Percentiles rank a stretch among this genome's conserved stretches.
phyloP scores from a whole-genome alignment of 2,797 vertebrate species.

The Lepus townsendii region DNA sequence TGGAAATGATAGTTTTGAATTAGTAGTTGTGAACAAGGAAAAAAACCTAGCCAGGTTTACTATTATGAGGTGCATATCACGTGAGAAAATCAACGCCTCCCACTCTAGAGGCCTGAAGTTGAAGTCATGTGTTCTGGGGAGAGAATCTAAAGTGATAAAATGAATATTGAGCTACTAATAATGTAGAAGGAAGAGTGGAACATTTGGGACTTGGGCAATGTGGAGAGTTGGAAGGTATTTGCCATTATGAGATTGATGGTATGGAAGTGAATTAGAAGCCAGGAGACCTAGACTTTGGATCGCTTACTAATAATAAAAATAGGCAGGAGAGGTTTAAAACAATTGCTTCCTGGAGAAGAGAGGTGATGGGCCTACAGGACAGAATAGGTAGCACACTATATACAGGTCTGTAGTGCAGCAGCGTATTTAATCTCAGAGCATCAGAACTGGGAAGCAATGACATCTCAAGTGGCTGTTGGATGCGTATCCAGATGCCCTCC shows the following conservation, averaged over 20 bases:
- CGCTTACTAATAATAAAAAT: background rate
- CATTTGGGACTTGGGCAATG: background rate
- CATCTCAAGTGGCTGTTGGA: fast-evolving
- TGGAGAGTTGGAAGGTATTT: background rate
- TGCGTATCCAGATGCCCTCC: background rate
- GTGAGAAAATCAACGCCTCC: background rate
- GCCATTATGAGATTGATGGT: too few relatives aligned
- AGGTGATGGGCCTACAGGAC: background rate
- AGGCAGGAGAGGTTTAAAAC: background rate
- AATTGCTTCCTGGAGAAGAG: background rate
- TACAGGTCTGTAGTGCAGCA: background rate
- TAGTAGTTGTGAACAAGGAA: background rate
- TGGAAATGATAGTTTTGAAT: background rate
- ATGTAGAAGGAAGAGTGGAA: background rate
- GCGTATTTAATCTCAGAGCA: background rate
- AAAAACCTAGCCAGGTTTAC: background rate
- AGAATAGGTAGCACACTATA: background rate
- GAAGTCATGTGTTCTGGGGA: background rate
- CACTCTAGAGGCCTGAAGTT: too few relatives aligned
- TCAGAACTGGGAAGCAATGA: background rate
- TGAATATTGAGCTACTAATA: background rate
- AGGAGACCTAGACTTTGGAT: background rate
- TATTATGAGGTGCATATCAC: background rate
- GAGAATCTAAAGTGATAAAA: background rate
- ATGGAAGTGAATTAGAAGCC: background rate